Evolutionary conservation across 1,140 invertebrate genomes (phyloP).

Genomic region (Diachasmimorpha longicaudata): DNA sequence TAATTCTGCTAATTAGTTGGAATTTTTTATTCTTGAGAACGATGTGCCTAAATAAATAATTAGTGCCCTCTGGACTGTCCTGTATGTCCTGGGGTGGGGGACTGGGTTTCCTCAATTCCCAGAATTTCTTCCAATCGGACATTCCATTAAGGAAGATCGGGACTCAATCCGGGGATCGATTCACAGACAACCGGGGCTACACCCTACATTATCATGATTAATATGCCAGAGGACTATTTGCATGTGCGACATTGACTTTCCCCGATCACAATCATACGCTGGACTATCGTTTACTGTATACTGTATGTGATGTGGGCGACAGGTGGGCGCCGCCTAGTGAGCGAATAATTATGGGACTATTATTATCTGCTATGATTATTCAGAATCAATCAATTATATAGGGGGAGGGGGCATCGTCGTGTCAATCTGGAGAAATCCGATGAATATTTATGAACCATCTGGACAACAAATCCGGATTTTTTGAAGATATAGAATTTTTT

Average conservation of each 20-base stretch:
- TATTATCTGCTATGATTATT: not conserved
- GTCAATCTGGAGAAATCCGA: not conserved
- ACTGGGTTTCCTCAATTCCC: no score
- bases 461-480: no score
- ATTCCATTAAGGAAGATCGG: not conserved
- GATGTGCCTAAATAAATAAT: no score
- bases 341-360: not conserved
- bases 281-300: not conserved
- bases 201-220: not conserved
- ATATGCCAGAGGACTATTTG: not conserved
- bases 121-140: not conserved
- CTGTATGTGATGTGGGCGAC: not conserved
- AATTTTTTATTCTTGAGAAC: no score
- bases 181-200: not conserved
- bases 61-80: no score
- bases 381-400: not conserved
- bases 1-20: no score
- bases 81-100: no score
- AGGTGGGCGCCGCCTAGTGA: not conserved
- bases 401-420: not conserved
- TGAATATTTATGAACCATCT: no score
- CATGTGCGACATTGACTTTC: not conserved
- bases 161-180: not conserved
- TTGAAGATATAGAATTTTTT: no score
- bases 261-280: not conserved